These are phyloP conservation scores for Amphibalanus amphitrite DNA, from an alignment of 1,140 invertebrate species.

Conservation along the genomic window DNA sequence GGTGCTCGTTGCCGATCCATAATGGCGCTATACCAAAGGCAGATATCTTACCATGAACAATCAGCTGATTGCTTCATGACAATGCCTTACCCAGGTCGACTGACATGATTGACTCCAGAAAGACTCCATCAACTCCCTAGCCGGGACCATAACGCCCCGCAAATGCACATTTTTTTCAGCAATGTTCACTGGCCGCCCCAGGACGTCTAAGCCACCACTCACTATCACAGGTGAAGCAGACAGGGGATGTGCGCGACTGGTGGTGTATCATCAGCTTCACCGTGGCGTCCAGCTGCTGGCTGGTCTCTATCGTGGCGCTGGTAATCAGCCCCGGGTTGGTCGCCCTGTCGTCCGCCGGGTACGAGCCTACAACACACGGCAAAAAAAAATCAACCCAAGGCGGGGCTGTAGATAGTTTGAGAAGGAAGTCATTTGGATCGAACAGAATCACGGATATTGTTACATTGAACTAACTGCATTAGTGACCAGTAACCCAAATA, in stretches of 20 bases:
- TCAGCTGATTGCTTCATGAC: neutral
- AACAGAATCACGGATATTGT: too few species aligned
- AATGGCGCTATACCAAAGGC: too few species aligned
- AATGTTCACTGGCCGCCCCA: too few species aligned
- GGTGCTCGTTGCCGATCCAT: too few species aligned
- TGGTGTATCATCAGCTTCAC: constrained; percentile 17
- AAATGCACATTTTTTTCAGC: too few species aligned
- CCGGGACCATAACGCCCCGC: neutral
- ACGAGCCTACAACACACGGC: constrained; percentile 12
- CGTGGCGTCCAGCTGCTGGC: constrained; percentile 12
- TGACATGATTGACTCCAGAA: neutral
- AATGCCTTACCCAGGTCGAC: neutral
- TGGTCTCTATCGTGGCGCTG: constrained; percentile 16
- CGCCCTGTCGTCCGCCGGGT: constrained; percentile 15
- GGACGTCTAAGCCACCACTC: constrained; percentile 9
- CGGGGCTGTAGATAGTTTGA: too few species aligned
- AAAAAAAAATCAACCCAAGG: too few species aligned
- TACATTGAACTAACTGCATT: too few species aligned
- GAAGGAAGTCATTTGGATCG: too few species aligned
- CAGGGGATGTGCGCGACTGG: constrained; percentile 9
- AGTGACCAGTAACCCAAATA: too few species aligned
- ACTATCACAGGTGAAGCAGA: constrained; percentile 18
- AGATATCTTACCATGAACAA: neutral
- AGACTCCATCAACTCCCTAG: neutral
- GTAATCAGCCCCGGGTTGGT: constrained; percentile 18